phyloP scores from a whole-genome alignment of 2,888 invertebrate genomes.

The Agrochola lychnidis region DNA sequence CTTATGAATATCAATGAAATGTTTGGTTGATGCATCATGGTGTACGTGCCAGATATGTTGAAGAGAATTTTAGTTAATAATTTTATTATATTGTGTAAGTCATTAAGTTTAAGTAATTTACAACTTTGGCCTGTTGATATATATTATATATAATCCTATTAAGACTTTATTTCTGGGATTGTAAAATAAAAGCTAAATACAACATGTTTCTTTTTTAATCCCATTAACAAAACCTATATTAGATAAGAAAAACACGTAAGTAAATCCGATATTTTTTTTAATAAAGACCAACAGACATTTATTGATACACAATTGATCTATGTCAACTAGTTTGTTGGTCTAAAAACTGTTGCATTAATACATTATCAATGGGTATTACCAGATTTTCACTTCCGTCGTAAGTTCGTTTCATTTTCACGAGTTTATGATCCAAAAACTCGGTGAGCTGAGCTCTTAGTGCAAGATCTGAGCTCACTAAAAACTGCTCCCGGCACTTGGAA shows the following conservation, averaged over 20 bases:
- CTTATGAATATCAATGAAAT: conserved; percentile 86
- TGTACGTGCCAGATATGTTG: conserved; percentile 90
- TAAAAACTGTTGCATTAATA: conserved; percentile 94
- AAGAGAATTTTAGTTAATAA: conserved; percentile 90
- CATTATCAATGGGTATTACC: conserved; percentile 94
- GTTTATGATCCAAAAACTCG: conserved; percentile 98
- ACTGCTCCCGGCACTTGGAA: conserved; percentile 95
- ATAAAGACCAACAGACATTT: conserved; percentile 21
- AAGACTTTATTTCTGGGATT: conserved; percentile 91
- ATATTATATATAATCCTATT: conserved; percentile 90
- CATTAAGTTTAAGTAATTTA: conserved; percentile 91
- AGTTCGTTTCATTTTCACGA: conserved; percentile 95
- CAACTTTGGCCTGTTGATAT: conserved; percentile 90
- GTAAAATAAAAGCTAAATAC: conserved; percentile 89
- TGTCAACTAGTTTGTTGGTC: conserved; percentile 89
- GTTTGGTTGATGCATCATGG: conserved; percentile 89
- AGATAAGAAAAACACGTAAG: conserved; percentile 31
- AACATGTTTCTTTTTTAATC: conserved; percentile 72
- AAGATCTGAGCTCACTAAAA: conserved; percentile 97
- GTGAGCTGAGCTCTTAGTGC: conserved; percentile 97
- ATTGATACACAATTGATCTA: conserved; percentile 7
- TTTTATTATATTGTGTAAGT: conserved; percentile 91
- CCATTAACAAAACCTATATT: background rate
- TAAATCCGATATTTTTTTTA: conserved; percentile 24
- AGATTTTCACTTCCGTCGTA: conserved; percentile 96